Base-by-base conservation (phyloP, 2,888 invertebrate genomes). In the Pristionchus maxplancki region DNA sequence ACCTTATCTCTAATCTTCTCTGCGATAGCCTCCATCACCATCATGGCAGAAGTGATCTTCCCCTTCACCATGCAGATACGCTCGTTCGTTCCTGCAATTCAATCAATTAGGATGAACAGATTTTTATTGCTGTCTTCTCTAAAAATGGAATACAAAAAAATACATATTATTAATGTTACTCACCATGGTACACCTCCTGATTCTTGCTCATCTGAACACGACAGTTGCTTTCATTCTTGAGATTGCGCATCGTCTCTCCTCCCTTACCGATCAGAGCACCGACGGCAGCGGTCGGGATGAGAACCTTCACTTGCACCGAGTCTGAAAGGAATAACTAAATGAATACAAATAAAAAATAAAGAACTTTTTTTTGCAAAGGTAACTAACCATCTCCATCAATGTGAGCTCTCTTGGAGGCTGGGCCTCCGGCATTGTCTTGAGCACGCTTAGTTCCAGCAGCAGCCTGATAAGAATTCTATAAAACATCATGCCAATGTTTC, bases 191-290 rank as follows among this genome's bases (percentile, higher is more conserved):
- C 95, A 97, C 98, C 95, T 99, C 99, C 95, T 98, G 98, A 88
- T 98, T 97, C 96, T 98, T 99, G 94, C 98, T 99, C 98, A 99
- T 99, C 96, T 99, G 99, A 93, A 99, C 97, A 94, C 98, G 96
- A 93, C 98, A 98, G 93, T 98, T 98, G 88, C 98, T 97, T 95
- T 99, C 98, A 96, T 98, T 98, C 96, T 99, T 98, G 95, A 99
- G 96, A 95, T 98, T 97, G 94, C 98, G 98, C 95, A 99, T 99
- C 89, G 98, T 98, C 96, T 99, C 99, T 93, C 99, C 99, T 81
- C 98, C 98, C 96, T 99, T 99, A 95, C 99, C 99, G 96, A 99
- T 99, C 95, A 99, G 98, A 95, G 98, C 98, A 92, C 99, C 99
- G 89, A 98, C 98, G 93, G 98, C 98, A 96, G 97, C 97, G 91